Conservation (phyloP, 2,888 invertebrate genomes). For the Pyrrhosoma nymphula region DNA sequence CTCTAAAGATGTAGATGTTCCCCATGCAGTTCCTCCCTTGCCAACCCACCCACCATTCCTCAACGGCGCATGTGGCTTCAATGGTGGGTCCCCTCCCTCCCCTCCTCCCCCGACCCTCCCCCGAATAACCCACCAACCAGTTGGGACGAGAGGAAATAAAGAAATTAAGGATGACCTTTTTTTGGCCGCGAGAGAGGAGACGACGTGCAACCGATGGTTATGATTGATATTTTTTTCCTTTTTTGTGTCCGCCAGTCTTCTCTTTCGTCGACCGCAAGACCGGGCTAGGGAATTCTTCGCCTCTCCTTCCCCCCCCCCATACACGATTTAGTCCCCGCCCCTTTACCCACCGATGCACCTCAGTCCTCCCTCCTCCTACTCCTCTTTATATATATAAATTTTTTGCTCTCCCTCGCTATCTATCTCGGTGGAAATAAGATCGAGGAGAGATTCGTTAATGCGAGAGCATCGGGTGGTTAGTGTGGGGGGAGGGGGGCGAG, state of each 20-base stretch:
- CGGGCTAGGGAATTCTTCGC: background rate
- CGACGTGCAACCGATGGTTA: background rate
- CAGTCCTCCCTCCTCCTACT: too few relatives aligned
- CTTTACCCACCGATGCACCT: background rate
- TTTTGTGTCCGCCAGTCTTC: too few relatives aligned
- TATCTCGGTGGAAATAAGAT: background rate
- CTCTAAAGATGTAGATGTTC: too few relatives aligned
- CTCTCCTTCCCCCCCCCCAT: background rate
- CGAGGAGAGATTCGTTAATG: conserved; percentile 18
- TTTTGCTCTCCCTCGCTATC: background rate
- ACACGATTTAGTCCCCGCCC: too few relatives aligned
- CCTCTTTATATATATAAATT: background rate
- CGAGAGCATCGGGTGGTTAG: background rate
- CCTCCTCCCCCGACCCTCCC: too few relatives aligned
- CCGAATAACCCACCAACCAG: too few relatives aligned
- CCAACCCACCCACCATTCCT: too few relatives aligned
- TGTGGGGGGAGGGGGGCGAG: background rate
- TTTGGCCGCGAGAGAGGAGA: background rate
- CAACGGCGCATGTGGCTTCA: too few relatives aligned
- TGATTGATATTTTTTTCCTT: background rate
- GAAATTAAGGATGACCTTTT: background rate
- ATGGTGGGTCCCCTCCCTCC: too few relatives aligned
- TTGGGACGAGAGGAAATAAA: background rate
- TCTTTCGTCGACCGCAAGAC: background rate
- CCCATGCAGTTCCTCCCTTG: too few relatives aligned